Evolutionary conservation across 2,888 invertebrate genomes (phyloP), one percentile per base, ranked within the genome.

Genomic region (Podabrus alpinus): DNA sequence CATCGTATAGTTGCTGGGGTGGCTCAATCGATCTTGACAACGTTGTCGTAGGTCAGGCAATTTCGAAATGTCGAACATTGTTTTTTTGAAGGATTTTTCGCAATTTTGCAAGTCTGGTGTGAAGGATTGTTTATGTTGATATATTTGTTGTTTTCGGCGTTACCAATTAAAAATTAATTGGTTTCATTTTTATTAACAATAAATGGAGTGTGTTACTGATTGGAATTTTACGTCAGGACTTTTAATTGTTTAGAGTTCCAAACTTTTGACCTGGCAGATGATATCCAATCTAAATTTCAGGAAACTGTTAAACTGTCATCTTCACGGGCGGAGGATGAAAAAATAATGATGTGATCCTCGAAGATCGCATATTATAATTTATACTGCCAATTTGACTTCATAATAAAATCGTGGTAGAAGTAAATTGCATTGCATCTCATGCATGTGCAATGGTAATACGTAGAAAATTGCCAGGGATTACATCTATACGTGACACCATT

Each of bases 1-100:
- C 25, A 24, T n/a, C 60, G 45, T 69, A 15, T 66, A 62, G 69
- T 69, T 66, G 66, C 69, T 69, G 66, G 73, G 73, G 73, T 73
- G 17, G 73, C 60, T 72, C 67, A 62, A 67, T 60, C 25, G 25
- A 16, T 25, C 62, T 72, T 17, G 15, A 67, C 21, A 68, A 68
- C 68, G 29, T 29, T 72, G 72, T 15, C 66, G 67, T 59, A 72
- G 72, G 72, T 72, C 68, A 72, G 72, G 62, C 11, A 7, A 64
- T 19, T 19, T 64, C 11, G 15, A 19, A 16, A 15, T 19, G 16
- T 64, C 62, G 45, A 45, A 45, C 45, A 45, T 45, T 45, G n/a
- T 45, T n/a, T 45, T 45, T 45, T 7, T 45, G 45, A 45, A 7
- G 7, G n/a, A 45, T 45, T 45, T 45, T 45, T 45, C n/a, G n/a